A percentile compares a stretch with the other conserved stretches of the same genome.
These are phyloP conservation scores for Actenoides hombroni DNA, from an alignment of 2,113 vertebrate genomes.

Conservation along the genomic window DNA sequence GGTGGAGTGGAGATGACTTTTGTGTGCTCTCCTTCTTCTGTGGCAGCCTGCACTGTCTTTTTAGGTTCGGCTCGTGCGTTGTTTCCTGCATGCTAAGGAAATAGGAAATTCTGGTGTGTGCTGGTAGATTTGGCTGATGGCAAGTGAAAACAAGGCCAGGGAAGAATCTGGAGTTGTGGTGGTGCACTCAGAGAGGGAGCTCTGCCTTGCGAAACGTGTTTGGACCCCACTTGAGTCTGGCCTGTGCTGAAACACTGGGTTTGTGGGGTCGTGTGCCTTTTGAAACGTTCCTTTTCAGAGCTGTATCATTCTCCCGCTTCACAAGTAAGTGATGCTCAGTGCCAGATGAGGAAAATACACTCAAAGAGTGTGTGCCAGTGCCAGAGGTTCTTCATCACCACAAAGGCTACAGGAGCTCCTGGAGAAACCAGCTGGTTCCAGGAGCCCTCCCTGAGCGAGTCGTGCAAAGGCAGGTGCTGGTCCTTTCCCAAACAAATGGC, in stretches of 20 bases:
- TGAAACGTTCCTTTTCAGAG: neutral
- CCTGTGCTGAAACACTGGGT: fast-evolving
- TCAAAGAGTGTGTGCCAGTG: fast-evolving
- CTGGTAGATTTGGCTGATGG: neutral
- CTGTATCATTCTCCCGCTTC: neutral
- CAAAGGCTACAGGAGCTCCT: neutral
- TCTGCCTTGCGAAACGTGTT: neutral
- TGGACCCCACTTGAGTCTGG: neutral
- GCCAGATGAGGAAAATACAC: neutral
- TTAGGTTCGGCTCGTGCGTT: fast-evolving
- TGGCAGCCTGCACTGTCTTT: neutral
- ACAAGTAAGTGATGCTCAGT: neutral
- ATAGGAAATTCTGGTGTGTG: neutral
- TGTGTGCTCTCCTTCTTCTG: neutral
- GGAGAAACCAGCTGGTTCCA: neutral
- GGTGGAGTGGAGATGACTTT: neutral
- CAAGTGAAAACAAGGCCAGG: neutral
- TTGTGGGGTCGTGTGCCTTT: fast-evolving
- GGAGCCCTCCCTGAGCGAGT: fast-evolving
- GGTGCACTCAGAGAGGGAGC: neutral
- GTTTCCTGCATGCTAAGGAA: neutral
- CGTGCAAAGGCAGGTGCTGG: neutral
- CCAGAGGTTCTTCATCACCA: fast-evolving
- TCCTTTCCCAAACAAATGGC: neutral
- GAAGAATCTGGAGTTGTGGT: neutral